Percentiles rank a stretch among this genome's conserved stretches.
These are phyloP conservation scores for Furcula furcula DNA, from an alignment of 2,888 invertebrate genomes.

Conservation along the genomic window DNA sequence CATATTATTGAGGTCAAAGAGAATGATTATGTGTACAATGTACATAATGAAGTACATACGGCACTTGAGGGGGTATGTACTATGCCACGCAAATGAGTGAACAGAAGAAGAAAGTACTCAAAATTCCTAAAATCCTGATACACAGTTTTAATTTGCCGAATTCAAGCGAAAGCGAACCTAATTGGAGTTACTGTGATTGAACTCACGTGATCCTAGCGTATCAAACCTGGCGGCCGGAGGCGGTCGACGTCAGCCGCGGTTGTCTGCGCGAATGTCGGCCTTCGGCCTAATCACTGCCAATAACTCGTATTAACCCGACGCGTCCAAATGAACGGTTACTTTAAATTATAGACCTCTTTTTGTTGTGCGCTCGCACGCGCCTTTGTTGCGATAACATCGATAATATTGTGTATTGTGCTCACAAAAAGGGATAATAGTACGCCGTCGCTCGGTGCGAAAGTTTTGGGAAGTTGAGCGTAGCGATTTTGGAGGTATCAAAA, in stretches of 20 bases:
- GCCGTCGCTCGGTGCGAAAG: slow-evolving; percentile 6
- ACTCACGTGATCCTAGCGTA: not conserved
- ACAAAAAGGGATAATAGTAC: slow-evolving; percentile 3
- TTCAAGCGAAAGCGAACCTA: not conserved
- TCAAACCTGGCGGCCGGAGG: not conserved
- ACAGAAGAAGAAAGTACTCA: too few species aligned
- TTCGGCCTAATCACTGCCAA: not conserved
- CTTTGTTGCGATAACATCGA: slow-evolving; percentile 1
- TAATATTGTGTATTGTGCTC: slow-evolving; percentile 9
- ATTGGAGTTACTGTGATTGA: not conserved
- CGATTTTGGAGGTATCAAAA: not conserved
- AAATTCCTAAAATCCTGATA: too few species aligned
- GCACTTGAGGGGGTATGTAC: too few species aligned
- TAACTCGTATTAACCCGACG: slow-evolving; percentile 7
- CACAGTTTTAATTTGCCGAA: too few species aligned
- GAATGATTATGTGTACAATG: too few species aligned
- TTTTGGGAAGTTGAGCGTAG: slow-evolving; percentile 1
- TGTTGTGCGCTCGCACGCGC: slow-evolving; percentile 2
- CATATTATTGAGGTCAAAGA: too few species aligned
- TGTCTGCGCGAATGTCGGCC: not conserved
- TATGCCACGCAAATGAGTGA: too few species aligned
- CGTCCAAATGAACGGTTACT: not conserved
- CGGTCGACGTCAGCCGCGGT: too few species aligned
- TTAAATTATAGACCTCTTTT: not conserved
- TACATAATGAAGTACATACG: too few species aligned